Evolutionary conservation across 2,113 vertebrate genomes (phyloP).

Genomic region (Oreochromis aureus): DNA sequence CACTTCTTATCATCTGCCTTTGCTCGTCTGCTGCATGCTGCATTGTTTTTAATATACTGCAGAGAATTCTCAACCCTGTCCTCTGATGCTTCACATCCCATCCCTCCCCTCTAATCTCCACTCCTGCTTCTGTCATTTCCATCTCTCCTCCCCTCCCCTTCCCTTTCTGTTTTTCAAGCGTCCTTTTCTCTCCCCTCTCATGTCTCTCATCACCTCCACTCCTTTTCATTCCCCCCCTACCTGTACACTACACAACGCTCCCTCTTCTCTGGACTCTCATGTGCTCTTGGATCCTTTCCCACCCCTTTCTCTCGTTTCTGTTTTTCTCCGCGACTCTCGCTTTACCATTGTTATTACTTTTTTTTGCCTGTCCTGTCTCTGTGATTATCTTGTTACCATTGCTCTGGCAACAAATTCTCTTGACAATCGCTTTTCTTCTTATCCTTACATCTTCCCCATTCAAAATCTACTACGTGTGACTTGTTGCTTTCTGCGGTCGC

Average conservation of each 20-base stretch:
- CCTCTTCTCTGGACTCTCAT: background rate
- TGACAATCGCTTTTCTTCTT: background rate
- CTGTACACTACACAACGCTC: background rate
- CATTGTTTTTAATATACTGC: background rate
- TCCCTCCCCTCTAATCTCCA: slow-evolving; percentile 1
- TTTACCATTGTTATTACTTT: background rate
- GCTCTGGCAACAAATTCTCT: background rate
- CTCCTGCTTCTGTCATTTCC: background rate
- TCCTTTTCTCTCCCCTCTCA: background rate
- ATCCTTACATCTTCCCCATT: background rate
- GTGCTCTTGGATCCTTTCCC: background rate
- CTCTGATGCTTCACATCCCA: slow-evolving; percentile 3
- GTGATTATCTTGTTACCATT: slow-evolving; percentile 3
- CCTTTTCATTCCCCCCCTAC: background rate
- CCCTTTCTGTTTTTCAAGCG: background rate
- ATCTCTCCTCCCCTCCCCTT: background rate
- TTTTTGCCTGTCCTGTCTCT: background rate
- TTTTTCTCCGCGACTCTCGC: background rate
- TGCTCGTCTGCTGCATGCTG: background rate
- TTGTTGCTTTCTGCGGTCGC: background rate
- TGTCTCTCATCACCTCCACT: background rate
- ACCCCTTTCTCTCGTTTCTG: background rate
- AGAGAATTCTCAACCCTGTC: background rate
- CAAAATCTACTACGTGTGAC: background rate
- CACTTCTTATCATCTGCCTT: background rate